Conservation (phyloP, 1,140 invertebrate genomes). For the Hormaphis cornu region DNA sequence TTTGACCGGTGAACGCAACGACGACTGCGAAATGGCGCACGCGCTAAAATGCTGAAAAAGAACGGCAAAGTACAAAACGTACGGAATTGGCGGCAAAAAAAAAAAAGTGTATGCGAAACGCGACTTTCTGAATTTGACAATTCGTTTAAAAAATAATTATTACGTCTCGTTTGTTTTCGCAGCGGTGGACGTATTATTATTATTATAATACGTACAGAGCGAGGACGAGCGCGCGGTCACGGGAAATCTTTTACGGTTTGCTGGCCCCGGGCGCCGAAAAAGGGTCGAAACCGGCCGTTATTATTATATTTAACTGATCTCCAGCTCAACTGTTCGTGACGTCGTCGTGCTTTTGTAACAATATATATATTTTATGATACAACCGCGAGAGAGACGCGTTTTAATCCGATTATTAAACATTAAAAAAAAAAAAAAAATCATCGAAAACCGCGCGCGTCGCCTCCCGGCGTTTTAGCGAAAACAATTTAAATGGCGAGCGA, state of each 20-base stretch:
- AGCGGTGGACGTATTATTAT: not conserved
- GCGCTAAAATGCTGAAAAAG: not conserved
- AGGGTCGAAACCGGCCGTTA: no score
- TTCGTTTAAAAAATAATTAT: constrained; percentile 32
- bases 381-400: not conserved
- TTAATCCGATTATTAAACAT: constrained; percentile 32
- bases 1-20: not conserved
- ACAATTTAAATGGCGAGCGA: constrained; percentile 13
- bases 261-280: constrained; percentile 25
- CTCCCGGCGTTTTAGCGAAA: constrained; percentile 5
- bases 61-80: not conserved
- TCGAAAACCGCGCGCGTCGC: constrained; percentile 13
- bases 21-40: not conserved
- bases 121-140: constrained; percentile 28
- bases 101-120: constrained; percentile 6
- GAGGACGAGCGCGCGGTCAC: not conserved
- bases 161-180: constrained; percentile 27
- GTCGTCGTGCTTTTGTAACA: constrained; percentile 25
- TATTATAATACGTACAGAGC: not conserved
- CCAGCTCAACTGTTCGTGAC: constrained; percentile 31
- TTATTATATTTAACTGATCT: constrained; percentile 31
- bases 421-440: no score
- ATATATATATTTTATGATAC: not conserved
- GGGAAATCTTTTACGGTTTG: constrained; percentile 30
- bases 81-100: no score